These are phyloP conservation scores for Henricia sp. DNA, from an alignment of 53 echinoderm and acorn worm genomes.

Conservation along the genomic window DNA sequence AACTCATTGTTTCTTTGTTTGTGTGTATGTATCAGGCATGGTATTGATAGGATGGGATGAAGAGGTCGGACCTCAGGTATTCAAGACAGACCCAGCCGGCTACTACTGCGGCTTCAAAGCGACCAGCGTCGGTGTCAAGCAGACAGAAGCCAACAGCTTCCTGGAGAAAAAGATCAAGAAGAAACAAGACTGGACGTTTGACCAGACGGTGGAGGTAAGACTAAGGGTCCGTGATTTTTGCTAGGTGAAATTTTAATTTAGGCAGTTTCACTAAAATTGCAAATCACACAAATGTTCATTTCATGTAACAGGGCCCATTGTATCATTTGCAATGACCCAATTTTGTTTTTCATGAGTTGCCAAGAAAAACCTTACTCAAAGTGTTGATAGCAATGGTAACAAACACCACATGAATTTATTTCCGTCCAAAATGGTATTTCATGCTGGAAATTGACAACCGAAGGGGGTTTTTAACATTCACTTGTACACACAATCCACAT, in stretches of 20 bases:
- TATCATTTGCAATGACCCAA: too few relatives aligned
- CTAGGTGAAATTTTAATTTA: background rate
- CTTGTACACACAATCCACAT: too few relatives aligned
- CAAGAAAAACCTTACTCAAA: too few relatives aligned
- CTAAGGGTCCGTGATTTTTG: background rate
- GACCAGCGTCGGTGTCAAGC: conserved; percentile 95
- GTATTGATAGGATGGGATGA: conserved; percentile 92
- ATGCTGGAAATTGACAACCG: too few relatives aligned
- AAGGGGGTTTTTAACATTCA: too few relatives aligned
- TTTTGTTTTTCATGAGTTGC: too few relatives aligned
- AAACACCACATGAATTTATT: too few relatives aligned
- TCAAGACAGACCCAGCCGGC: conserved; percentile 97
- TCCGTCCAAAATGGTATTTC: too few relatives aligned
- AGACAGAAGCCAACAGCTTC: conserved; percentile 99
- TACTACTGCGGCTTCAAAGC: conserved; percentile 99
- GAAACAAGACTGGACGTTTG: conserved; percentile 88
- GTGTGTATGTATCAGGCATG: conserved; percentile 75
- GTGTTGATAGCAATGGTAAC: too few relatives aligned
- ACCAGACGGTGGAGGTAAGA: conserved; percentile 93
- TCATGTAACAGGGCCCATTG: background rate
- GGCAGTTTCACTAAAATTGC: background rate
- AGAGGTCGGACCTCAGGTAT: conserved; percentile 90
- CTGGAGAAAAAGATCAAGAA: conserved; percentile 99
- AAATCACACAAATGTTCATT: background rate
- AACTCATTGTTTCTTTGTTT: background rate